Evolutionary conservation across 1,140 invertebrate genomes (phyloP).

Genomic region (Macrobrachium nipponense): DNA sequence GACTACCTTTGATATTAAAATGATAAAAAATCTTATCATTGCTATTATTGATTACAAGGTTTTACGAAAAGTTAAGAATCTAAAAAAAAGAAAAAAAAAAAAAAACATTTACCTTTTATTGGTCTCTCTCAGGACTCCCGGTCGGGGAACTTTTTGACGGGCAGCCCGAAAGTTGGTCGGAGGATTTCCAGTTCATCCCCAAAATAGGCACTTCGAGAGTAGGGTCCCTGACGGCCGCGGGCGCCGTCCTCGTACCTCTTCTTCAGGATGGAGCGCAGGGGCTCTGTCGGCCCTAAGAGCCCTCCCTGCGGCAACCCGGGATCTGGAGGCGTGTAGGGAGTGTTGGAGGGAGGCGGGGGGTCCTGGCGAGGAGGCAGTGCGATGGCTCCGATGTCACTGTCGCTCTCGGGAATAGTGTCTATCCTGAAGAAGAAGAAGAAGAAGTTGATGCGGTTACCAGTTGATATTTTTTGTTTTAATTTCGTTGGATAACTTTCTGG

Average conservation of each 20-base stretch:
- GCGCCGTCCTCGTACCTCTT: slow-evolving; percentile 44
- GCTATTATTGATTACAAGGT: too few relatives aligned
- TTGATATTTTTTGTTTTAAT: too few relatives aligned
- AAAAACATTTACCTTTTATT: slow-evolving; percentile 29
- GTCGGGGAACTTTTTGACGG: slow-evolving; percentile 27
- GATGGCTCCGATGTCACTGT: background rate
- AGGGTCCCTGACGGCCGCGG: slow-evolving; percentile 36
- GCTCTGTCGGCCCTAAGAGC: slow-evolving; percentile 15
- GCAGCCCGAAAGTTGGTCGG: slow-evolving; percentile 38
- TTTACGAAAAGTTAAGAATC: too few relatives aligned
- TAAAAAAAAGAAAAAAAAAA: too few relatives aligned
- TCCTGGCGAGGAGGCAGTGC: background rate
- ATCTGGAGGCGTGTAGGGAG: background rate
- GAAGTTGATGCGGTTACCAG: background rate
- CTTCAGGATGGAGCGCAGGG: slow-evolving; percentile 49
- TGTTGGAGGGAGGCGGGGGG: background rate
- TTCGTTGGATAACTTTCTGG: too few relatives aligned
- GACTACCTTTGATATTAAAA: too few relatives aligned
- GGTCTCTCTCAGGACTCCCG: slow-evolving; percentile 41
- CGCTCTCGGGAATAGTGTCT: slow-evolving; percentile 17
- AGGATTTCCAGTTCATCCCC: slow-evolving; percentile 36
- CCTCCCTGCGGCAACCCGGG: background rate
- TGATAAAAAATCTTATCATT: too few relatives aligned
- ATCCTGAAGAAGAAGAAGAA: background rate
- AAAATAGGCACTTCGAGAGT: slow-evolving; percentile 46